Percentiles rank a stretch among this genome's conserved stretches.
Conservation (phyloP, 1,140 invertebrate genomes). For the Papilio aristodemus region DNA sequence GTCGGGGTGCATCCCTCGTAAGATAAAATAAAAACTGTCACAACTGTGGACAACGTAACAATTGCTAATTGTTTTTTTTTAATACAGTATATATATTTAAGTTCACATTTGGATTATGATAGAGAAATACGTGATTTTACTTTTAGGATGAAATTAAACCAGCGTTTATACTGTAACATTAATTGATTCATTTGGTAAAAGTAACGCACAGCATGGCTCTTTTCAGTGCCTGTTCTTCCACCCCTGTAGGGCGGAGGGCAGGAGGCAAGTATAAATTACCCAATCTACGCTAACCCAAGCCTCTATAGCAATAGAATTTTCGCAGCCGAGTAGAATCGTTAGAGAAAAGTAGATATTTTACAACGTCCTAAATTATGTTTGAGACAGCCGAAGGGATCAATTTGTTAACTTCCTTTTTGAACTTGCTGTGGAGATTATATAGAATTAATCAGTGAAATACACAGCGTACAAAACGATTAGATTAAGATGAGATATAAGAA, state of each 20-base stretch:
- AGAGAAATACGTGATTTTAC: too few relatives aligned
- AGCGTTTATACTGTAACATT: constrained; percentile 56
- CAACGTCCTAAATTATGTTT: constrained; percentile 64
- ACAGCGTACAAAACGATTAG: background rate
- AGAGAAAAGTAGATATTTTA: constrained; percentile 51
- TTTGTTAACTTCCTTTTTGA: constrained; percentile 38
- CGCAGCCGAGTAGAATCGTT: constrained; percentile 63
- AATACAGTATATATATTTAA: too few relatives aligned
- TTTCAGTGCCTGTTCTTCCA: constrained; percentile 62
- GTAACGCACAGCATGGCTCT: constrained; percentile 66
- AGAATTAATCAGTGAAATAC: background rate
- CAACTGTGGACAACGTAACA: too few relatives aligned
- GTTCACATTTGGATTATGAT: too few relatives aligned
- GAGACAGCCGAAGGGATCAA: constrained; percentile 54
- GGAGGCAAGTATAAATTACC: constrained; percentile 78
- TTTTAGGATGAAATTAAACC: constrained; percentile 7
- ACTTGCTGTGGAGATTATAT: constrained; percentile 9
- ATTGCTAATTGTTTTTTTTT: too few relatives aligned
- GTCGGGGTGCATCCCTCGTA: background rate
- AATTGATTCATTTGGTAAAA: constrained; percentile 75
- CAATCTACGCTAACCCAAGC: constrained; percentile 76
- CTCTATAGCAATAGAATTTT: constrained; percentile 75
- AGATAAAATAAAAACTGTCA: too few relatives aligned
- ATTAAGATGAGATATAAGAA: background rate
- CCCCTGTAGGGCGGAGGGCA: constrained; percentile 49